These are phyloP conservation scores for Sisor rabdophorus DNA, from an alignment of 2,113 vertebrate species.

Conservation along the genomic window DNA sequence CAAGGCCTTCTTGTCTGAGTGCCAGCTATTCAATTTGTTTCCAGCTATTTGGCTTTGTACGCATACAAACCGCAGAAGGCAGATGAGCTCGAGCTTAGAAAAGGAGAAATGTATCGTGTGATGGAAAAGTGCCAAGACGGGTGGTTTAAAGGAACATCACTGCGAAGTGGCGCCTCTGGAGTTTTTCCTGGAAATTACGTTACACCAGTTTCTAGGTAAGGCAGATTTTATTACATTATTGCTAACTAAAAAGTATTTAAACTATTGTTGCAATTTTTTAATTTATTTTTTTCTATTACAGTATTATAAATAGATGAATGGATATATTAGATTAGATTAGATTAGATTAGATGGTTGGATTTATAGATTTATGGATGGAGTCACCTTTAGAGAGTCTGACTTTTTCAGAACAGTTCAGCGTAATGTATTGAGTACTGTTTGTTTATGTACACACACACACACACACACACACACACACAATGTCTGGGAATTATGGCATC, in stretches of 20 bases:
- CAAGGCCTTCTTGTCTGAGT: background rate
- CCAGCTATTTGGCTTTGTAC: constrained; percentile 86
- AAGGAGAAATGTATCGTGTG: constrained; percentile 97
- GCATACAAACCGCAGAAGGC: constrained; percentile 98
- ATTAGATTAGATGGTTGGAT: too few species aligned
- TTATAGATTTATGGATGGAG: too few species aligned
- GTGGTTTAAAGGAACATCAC: constrained; percentile 95
- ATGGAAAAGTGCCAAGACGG: constrained; percentile 97
- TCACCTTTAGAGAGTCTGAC: background rate
- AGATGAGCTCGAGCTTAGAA: constrained; percentile 91
- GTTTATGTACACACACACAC: background rate
- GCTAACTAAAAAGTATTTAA: background rate
- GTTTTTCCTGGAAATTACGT: constrained; percentile 98
- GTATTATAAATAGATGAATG: too few species aligned
- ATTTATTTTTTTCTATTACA: too few species aligned
- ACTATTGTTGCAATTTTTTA: too few species aligned
- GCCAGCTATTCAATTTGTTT: background rate
- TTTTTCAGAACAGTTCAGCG: background rate
- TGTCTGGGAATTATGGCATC: constrained; percentile 22
- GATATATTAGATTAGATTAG: too few species aligned
- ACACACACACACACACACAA: background rate
- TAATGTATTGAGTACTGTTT: background rate
- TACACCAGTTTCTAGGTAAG: constrained; percentile 91
- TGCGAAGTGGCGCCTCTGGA: constrained; percentile 85
- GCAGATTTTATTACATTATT: background rate